These are phyloP conservation scores for Onthophagus sagittarius DNA, from an alignment of 2,888 invertebrate genomes.

Conservation along the genomic window DNA sequence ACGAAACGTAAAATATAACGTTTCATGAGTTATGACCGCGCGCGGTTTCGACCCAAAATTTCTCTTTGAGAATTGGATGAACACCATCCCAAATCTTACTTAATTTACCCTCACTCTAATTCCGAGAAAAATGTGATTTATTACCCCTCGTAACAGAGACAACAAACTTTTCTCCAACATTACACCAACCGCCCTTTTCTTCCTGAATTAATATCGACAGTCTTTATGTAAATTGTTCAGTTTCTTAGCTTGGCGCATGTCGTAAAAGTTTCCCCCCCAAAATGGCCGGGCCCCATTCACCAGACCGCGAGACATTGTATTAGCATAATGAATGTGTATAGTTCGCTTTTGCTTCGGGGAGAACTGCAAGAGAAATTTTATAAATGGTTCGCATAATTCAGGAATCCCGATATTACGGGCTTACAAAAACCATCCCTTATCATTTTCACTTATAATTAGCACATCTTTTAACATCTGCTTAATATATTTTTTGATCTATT, in stretches of 20 bases:
- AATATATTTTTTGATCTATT: not conserved
- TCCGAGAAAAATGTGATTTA: not conserved
- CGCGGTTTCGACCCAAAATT: not conserved
- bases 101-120: not conserved
- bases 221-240: slow-evolving; percentile 17
- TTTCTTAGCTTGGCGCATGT: slow-evolving; percentile 4
- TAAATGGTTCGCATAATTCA: slow-evolving; percentile 1
- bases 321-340: slow-evolving; percentile 18
- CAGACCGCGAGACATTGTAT: slow-evolving; percentile 12
- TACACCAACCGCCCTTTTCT: not conserved
- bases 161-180: not conserved
- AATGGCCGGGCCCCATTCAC: not conserved
- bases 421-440: not conserved
- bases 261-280: slow-evolving; percentile 13
- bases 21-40: not conserved
- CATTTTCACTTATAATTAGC: not conserved
- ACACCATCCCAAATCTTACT: not conserved
- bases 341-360: not conserved
- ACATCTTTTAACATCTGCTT: not conserved
- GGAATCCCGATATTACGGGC: not conserved
- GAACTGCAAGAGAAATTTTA: not conserved
- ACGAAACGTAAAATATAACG: not conserved
- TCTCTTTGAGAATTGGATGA: not conserved
- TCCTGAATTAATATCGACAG: slow-evolving; percentile 11
- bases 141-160: not conserved